A percentile compares a stretch with the other conserved stretches of the same genome.
Conservation (phyloP, 2,113 vertebrate genomes). For the Todiramphus saurophagus region DNA sequence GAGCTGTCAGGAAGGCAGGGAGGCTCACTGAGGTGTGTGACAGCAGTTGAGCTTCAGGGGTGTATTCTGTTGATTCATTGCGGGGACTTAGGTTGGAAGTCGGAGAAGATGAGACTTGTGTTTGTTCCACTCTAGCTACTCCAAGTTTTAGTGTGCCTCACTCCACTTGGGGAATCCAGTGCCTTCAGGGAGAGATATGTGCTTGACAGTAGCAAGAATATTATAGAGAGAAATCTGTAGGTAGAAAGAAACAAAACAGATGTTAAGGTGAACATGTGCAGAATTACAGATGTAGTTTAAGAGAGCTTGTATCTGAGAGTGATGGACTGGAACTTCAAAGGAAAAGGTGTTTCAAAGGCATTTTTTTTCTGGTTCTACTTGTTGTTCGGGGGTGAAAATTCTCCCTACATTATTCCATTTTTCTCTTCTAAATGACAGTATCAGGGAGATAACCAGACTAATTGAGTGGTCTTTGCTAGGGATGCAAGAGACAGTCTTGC, state of each 20-base stretch:
- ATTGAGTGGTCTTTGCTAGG: neutral
- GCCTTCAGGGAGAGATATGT: neutral
- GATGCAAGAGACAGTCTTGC: neutral
- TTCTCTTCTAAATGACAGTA: neutral
- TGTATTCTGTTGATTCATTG: neutral
- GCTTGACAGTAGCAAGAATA: neutral
- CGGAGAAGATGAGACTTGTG: neutral
- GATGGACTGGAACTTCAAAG: neutral
- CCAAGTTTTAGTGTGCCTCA: neutral
- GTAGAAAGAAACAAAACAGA: neutral
- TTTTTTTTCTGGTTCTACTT: neutral
- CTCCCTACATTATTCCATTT: neutral
- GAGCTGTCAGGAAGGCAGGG: neutral
- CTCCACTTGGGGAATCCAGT: neutral
- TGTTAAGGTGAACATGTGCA: neutral
- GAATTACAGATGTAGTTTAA: neutral
- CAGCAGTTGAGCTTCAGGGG: neutral
- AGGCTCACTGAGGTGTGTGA: neutral
- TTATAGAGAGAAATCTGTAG: neutral
- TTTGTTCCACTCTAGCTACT: neutral
- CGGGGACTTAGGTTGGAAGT: neutral
- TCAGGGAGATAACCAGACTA: neutral
- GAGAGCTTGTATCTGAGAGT: neutral
- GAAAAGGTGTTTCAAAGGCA: neutral
- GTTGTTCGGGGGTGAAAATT: neutral